Base-by-base conservation (phyloP, 2,113 vertebrate genomes). In the Micronisus gabar region DNA sequence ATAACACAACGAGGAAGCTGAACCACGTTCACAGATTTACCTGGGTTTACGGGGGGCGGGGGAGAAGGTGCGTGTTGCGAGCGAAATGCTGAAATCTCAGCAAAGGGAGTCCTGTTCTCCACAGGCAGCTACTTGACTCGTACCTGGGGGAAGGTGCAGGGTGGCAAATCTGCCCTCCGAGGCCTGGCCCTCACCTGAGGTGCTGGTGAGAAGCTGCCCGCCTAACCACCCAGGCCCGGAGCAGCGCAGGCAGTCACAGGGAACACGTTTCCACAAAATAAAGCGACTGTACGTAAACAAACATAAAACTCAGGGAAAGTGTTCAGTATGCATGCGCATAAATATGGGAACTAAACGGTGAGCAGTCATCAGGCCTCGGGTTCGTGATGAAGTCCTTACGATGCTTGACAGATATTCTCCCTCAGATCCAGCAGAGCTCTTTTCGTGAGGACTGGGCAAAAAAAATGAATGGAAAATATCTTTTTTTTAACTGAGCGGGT, bases 191-290 rank as follows among this genome's bases (percentile, higher is more conserved):
- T 27, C 22, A 1, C 21, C 47, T 2, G 40, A 5, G 6, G 4
- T 10, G 21, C 23, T 4, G 20, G 15, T n/a, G 66, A 8, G 52
- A 11, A 21, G 52, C 26, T 32, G 34, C 32, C 9, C 7, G 29
- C 27, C 30, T 18, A 12, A 20, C 34, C 14, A 0, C 0, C 18
- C 61, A 8, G 50, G 62, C 40, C 25, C 0, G 1, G 9, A 27
- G 6, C 17, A 4, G 19, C 4, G 9, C 29, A 7, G 56, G 29
- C 8, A 17, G 14, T 6, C 47, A 1, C 1, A 0, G 23, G 9
- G 55, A 65, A 38, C 12, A 2, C 7, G 0, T 11, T 45, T 48
- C 21, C 21, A 50, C 22, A 18, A 43, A 47, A 15, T 19, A 19
- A 26, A 40, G 40, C 12, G 32, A 15, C n/a, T 2, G 8, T 18